Conservation (phyloP, 2,797 vertebrate species). For the Gobio occitaniae region DNA sequence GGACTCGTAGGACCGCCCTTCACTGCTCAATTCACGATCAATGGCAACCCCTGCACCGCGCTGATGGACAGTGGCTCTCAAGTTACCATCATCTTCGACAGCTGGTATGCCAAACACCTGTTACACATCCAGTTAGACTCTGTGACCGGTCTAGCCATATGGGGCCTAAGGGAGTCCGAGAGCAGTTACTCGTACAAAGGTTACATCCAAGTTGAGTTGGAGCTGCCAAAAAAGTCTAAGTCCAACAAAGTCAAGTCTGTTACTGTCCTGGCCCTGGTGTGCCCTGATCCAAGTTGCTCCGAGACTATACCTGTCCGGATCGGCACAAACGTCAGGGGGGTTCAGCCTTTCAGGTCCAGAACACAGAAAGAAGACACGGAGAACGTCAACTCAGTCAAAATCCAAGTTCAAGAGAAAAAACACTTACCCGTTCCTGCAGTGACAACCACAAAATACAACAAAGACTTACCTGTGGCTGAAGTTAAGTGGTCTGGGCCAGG, state of each 20-base stretch:
- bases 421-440: background rate
- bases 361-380: background rate
- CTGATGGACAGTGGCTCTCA: background rate
- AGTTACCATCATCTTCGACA: background rate
- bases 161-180: too few relatives aligned
- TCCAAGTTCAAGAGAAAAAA: background rate
- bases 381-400: background rate
- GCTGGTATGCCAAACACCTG: background rate
- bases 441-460: background rate
- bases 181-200: slow-evolving; percentile 25
- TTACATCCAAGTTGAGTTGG: slow-evolving; percentile 48
- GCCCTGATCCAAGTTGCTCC: slow-evolving; percentile 32
- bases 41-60: background rate
- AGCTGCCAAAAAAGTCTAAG: background rate
- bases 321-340: slow-evolving; percentile 26
- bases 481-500: background rate
- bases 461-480: background rate
- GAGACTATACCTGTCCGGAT: slow-evolving; percentile 21
- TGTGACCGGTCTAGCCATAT: too few relatives aligned
- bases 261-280: slow-evolving; percentile 38
- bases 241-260: background rate
- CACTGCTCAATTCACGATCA: background rate
- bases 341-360: slow-evolving; percentile 4
- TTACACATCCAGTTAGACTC: too few relatives aligned
- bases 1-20: slow-evolving; percentile 46